A percentile compares a stretch with the other conserved stretches of the same genome.
These are phyloP conservation scores for Pinctada fucata DNA, from an alignment of 2,888 invertebrate species.

Conservation along the genomic window DNA sequence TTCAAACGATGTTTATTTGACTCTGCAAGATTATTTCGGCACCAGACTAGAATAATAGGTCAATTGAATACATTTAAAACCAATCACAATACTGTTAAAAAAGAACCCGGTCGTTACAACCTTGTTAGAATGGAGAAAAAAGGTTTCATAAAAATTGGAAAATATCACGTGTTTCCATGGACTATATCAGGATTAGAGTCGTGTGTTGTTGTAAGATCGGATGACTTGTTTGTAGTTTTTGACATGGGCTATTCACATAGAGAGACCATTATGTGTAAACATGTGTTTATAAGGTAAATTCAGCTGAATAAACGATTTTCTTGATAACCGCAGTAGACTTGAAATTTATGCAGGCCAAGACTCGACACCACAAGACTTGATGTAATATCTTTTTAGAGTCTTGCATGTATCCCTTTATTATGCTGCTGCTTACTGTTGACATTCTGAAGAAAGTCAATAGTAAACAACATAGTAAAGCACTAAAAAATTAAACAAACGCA, in stretches of 20 bases:
- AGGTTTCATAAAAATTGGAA: constrained; percentile 49
- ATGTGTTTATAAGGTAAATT: constrained; percentile 63
- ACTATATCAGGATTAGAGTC: constrained; percentile 70
- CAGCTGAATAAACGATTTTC: background rate
- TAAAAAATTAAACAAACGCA: too few relatives aligned
- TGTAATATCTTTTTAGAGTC: background rate
- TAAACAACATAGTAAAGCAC: background rate
- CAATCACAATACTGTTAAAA: too few relatives aligned
- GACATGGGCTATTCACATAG: constrained; percentile 62
- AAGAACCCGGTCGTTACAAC: too few relatives aligned
- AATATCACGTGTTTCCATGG: constrained; percentile 63
- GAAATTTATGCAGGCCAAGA: too few relatives aligned
- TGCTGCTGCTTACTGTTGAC: background rate
- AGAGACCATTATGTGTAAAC: constrained; percentile 52
- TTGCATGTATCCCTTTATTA: background rate
- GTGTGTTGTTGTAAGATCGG: constrained; percentile 60
- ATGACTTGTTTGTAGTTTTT: constrained; percentile 54
- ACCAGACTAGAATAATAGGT: too few relatives aligned
- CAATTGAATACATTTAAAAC: too few relatives aligned
- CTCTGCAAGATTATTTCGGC: too few relatives aligned
- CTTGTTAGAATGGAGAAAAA: constrained; percentile 3
- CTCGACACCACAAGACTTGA: too few relatives aligned
- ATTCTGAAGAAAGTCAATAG: background rate
- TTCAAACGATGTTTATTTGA: too few relatives aligned
- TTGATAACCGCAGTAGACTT: too few relatives aligned